Evolutionary conservation across 2,113 vertebrate genomes (phyloP).

Genomic region (Macquaria australasica): DNA sequence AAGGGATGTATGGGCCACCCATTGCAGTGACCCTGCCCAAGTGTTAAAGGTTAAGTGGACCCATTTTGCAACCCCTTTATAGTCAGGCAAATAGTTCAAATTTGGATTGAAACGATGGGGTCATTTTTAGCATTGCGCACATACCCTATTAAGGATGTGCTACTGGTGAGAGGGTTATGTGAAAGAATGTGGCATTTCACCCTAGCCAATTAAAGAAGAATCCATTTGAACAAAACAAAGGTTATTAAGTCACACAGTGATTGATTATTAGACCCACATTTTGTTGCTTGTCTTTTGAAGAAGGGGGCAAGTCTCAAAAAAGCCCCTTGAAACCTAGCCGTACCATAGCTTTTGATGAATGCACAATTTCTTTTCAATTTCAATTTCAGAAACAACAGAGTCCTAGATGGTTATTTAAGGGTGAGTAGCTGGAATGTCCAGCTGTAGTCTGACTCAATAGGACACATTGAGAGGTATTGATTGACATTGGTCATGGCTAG

Average conservation of each 20-base stretch:
- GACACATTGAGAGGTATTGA: slow-evolving; percentile 57
- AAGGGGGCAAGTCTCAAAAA: slow-evolving; percentile 32
- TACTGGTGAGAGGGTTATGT: slow-evolving; percentile 4
- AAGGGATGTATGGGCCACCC: slow-evolving; percentile 62
- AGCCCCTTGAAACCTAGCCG: slow-evolving; percentile 28
- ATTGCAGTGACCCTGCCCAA: slow-evolving; percentile 56
- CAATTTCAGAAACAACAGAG: slow-evolving; percentile 33
- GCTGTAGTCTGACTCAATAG: slow-evolving; percentile 53
- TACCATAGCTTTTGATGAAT: slow-evolving; percentile 55
- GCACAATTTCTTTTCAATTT: slow-evolving; percentile 59
- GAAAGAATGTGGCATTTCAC: slow-evolving; percentile 60
- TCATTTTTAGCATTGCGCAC: slow-evolving; percentile 18
- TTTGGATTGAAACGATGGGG: slow-evolving; percentile 23
- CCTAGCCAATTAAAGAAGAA: slow-evolving; percentile 52
- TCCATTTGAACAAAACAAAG: slow-evolving; percentile 53
- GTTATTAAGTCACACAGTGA: slow-evolving; percentile 60
- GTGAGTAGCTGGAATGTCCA: slow-evolving; percentile 63
- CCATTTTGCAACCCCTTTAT: slow-evolving; percentile 52
- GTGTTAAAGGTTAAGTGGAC: slow-evolving; percentile 80
- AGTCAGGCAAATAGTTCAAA: slow-evolving; percentile 42
- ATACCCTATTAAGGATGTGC: not conserved
- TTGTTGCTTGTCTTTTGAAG: slow-evolving; percentile 25
- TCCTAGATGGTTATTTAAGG: slow-evolving; percentile 39
- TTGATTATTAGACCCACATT: slow-evolving; percentile 55
- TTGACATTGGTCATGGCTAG: slow-evolving; percentile 63